phyloP scores from a whole-genome alignment of 1,140 invertebrate genomes.

The Argopecten irradians region DNA sequence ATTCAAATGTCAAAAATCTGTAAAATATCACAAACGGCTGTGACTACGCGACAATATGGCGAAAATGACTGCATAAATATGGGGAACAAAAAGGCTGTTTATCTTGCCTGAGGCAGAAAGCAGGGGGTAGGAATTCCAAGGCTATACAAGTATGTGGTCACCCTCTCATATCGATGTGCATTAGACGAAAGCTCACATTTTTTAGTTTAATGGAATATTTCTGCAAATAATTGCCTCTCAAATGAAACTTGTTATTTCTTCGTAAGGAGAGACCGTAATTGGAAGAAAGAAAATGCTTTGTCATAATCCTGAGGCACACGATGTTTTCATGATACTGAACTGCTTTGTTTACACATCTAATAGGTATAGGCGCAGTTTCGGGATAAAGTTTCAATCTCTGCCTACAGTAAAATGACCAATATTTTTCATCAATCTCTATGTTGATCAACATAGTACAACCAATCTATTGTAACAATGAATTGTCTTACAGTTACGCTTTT shows the following conservation, averaged over 20 bases:
- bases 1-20: slow-evolving; percentile 23
- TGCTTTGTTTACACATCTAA: not conserved
- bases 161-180: not conserved
- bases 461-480: too few relatives aligned
- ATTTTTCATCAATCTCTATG: not conserved
- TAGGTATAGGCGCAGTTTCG: not conserved
- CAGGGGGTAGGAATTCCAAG: not conserved
- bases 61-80: not conserved
- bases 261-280: not conserved
- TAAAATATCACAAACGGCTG: not conserved
- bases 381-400: not conserved
- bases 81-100: not conserved
- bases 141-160: not conserved
- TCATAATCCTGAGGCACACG: not conserved
- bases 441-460: not conserved
- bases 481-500: too few relatives aligned
- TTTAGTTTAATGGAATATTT: not conserved
- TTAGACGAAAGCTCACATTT: not conserved
- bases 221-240: not conserved
- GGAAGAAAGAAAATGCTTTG: not conserved
- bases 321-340: not conserved
- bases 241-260: not conserved
- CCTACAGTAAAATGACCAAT: not conserved
- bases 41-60: slow-evolving; percentile 5
- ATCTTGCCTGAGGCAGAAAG: not conserved